Evolutionary conservation across 2,113 vertebrate genomes (phyloP), one percentile per base, ranked within the genome.

Genomic region (Stomatorhinus ivindoensis): DNA sequence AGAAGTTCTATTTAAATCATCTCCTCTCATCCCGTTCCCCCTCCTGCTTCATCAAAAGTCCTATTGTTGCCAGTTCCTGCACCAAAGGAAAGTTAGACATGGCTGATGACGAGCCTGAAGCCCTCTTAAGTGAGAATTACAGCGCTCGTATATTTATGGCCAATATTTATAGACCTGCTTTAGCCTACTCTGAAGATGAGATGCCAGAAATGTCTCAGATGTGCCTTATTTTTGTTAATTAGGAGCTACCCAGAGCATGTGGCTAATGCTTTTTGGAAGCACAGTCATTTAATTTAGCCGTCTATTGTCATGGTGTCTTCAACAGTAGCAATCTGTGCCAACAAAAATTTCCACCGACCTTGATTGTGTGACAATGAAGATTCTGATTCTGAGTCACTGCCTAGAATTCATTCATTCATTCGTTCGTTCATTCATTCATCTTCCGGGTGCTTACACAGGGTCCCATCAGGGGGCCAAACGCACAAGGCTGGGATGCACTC

Each of bases 131-230:
- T 76, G n/a, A 61, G 73, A 58, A 93, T 93, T 92, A 93, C 87
- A 87, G 89, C 42, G 3, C 92, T 92, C 91, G 92, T 92, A 92
- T 91, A 76, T 91, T 90, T 90, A 90, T 91, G 92, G 92, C 92
- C 91, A 93, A 83, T 83, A 89, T 83, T 89, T 50, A 39, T 44
- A 53, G 39, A 44, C n/a, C 61, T 11, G 44, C 44, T 31, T 84
- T 51, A 50, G 24, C 15, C 24, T 88, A 35, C 42, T 84, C 35
- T 48, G 13, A 9, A 88, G 24, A 69, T 13, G 15, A n/a, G 19
- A 51, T 35, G 17, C n/a, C 85, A 50, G 50, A 87, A 55, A 55
- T 53, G 31, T 19, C 50, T 87, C 27, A 13, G 27, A 53, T 53
- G 24, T 53, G 24, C 27, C 50, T 53, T 39, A 51, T 35, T 35